Percentiles rank a stretch among this genome's conserved stretches.
Evolutionary conservation across 2,797 vertebrate genomes (phyloP).

Genomic region (Jordanella pulchra): DNA sequence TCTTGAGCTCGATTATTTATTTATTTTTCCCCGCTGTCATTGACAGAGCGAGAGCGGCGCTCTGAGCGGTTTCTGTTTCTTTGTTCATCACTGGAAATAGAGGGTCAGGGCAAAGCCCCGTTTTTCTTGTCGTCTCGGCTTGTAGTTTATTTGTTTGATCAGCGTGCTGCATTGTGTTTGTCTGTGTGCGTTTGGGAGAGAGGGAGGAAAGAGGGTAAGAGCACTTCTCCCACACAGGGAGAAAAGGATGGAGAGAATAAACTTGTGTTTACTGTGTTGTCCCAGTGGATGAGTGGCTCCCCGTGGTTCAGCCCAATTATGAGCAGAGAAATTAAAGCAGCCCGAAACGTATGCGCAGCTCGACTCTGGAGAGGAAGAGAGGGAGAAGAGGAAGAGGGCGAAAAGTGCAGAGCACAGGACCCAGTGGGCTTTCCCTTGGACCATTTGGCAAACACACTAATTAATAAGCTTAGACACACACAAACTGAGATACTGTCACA

Average conservation of each 20-base stretch:
- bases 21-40: slow-evolving; percentile 65
- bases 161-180: slow-evolving; percentile 54
- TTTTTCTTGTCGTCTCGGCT: slow-evolving; percentile 57
- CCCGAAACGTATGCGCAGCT: slow-evolving; percentile 69
- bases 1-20: slow-evolving; percentile 65
- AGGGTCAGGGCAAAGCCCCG: slow-evolving; percentile 46
- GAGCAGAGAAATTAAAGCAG: slow-evolving; percentile 73
- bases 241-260: slow-evolving; percentile 49
- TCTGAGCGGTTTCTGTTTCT: slow-evolving; percentile 63
- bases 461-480: slow-evolving; percentile 50
- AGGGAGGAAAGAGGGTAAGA: slow-evolving; percentile 19
- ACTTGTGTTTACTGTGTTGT: slow-evolving; percentile 68
- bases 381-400: slow-evolving; percentile 49
- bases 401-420: slow-evolving; percentile 67
- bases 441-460: slow-evolving; percentile 68
- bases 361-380: slow-evolving; percentile 55
- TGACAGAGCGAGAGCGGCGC: slow-evolving; percentile 61
- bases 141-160: slow-evolving; percentile 70
- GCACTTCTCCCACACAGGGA: slow-evolving; percentile 45
- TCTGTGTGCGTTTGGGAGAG: slow-evolving; percentile 23
- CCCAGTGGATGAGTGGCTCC: slow-evolving; percentile 64
- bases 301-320: slow-evolving; percentile 74
- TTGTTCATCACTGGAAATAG: slow-evolving; percentile 67
- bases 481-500: slow-evolving; percentile 36
- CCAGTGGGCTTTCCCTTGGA: slow-evolving; percentile 65